phyloP scores from a whole-genome alignment of 2,797 vertebrate genomes.

The Enteromius anoplus region DNA sequence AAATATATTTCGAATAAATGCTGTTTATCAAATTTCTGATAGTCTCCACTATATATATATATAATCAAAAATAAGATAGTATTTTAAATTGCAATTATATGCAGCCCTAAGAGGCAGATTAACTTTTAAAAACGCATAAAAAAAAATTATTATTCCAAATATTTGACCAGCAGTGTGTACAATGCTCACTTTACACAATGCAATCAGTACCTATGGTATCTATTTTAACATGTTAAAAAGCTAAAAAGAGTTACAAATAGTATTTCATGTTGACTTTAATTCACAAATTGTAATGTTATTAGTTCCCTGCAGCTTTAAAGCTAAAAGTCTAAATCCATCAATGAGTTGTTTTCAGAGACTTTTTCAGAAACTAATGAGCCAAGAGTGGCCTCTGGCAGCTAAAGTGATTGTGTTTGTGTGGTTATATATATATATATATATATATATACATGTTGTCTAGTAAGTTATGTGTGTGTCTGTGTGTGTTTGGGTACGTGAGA shows the following conservation, averaged over 20 bases:
- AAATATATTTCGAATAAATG: background rate
- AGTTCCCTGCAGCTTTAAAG: conserved; percentile 28
- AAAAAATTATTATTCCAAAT: background rate
- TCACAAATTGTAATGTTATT: background rate
- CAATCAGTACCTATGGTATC: background rate
- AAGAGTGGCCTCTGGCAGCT: conserved; percentile 38
- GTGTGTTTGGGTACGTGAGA: conserved; percentile 19
- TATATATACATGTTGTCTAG: background rate
- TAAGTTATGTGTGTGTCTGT: background rate
- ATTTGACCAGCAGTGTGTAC: background rate
- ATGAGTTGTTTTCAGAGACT: conserved; percentile 15
- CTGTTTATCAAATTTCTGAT: background rate
- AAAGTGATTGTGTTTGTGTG: conserved; percentile 7
- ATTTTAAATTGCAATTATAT: no score
- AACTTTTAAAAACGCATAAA: background rate
- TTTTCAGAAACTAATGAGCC: conserved; percentile 31
- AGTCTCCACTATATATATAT: background rate
- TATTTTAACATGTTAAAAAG: background rate
- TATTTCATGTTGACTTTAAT: conserved; percentile 1
- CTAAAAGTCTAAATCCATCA: background rate
- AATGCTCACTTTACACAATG: background rate
- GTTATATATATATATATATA: background rate
- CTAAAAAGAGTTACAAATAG: background rate
- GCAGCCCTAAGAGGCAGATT: no score
- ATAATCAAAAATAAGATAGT: no score